Conservation (phyloP, 1,140 invertebrate genomes). For the Macrosteles quadrilineatus region DNA sequence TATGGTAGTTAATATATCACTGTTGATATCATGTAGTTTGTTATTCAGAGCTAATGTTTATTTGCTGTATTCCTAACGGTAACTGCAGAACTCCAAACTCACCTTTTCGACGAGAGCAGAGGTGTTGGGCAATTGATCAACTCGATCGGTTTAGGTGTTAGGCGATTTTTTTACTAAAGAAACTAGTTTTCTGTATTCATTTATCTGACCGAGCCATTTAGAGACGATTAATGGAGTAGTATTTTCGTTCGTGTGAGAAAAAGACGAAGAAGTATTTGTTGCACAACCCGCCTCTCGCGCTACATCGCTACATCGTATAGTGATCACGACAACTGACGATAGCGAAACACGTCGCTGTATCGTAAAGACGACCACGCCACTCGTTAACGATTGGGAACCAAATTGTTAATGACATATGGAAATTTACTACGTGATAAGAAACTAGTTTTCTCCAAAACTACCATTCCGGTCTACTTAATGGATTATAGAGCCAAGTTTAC, state of each 20-base stretch:
- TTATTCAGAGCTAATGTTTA: no score
- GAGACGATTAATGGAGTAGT: not conserved
- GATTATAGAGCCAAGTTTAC: not conserved
- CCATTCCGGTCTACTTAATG: not conserved
- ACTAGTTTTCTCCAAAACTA: not conserved
- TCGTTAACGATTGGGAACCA: not conserved
- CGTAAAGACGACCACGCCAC: not conserved
- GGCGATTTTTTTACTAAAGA: not conserved
- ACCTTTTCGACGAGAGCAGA: not conserved
- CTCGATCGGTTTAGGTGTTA: constrained; percentile 4
- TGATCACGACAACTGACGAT: no score
- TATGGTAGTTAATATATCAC: no score
- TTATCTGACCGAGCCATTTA: not conserved
- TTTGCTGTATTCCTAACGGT: no score
- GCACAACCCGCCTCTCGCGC: not conserved
- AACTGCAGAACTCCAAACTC: not conserved
- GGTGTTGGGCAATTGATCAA: not conserved
- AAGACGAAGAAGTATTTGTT: not conserved
- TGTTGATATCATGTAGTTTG: no score
- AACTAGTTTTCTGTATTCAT: not conserved
- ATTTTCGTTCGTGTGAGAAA: not conserved
- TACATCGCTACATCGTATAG: not conserved
- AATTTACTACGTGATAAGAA: not conserved
- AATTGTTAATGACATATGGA: not conserved
- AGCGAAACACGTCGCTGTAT: no score